These are phyloP conservation scores for Gobio occitaniae DNA, from an alignment of 2,797 vertebrate species.

Conservation along the genomic window DNA sequence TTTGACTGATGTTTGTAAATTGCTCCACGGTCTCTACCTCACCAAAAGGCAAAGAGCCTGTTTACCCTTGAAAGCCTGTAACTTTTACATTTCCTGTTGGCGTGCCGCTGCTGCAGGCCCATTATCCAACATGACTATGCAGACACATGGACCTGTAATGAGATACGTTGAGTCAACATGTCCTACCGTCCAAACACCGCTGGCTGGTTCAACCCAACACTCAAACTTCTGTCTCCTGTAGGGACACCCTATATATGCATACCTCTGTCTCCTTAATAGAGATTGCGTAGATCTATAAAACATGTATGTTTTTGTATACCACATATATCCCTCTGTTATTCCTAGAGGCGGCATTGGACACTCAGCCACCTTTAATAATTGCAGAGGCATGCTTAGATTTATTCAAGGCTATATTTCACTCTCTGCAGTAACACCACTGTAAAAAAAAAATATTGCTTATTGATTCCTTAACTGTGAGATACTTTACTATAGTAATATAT, in stretches of 20 bases:
- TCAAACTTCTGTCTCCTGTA: slow-evolving; percentile 53
- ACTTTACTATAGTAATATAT: no score
- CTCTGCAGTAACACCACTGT: not conserved
- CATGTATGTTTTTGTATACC: not conserved
- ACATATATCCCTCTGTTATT: slow-evolving; percentile 4
- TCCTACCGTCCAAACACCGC: slow-evolving; percentile 67
- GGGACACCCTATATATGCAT: slow-evolving; percentile 44
- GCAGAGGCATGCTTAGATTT: not conserved
- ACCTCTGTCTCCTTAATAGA: slow-evolving; percentile 8
- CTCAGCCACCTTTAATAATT: not conserved
- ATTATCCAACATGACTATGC: slow-evolving; percentile 85
- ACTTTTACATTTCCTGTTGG: slow-evolving; percentile 77
- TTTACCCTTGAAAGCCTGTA: slow-evolving; percentile 81
- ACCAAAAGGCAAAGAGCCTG: slow-evolving; percentile 67
- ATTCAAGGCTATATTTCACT: not conserved
- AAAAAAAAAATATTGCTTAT: not conserved
- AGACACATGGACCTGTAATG: slow-evolving; percentile 79
- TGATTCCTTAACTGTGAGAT: no score
- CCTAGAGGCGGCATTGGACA: not conserved
- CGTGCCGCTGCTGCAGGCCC: slow-evolving; percentile 62
- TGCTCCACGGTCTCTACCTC: slow-evolving; percentile 63
- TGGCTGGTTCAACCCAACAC: slow-evolving; percentile 64
- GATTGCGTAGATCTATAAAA: not conserved
- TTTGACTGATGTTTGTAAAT: slow-evolving; percentile 68
- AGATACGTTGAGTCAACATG: slow-evolving; percentile 81